Evolutionary conservation across 2,113 vertebrate species (phyloP).

Genomic region (Leptobrachium ailaonicum): DNA sequence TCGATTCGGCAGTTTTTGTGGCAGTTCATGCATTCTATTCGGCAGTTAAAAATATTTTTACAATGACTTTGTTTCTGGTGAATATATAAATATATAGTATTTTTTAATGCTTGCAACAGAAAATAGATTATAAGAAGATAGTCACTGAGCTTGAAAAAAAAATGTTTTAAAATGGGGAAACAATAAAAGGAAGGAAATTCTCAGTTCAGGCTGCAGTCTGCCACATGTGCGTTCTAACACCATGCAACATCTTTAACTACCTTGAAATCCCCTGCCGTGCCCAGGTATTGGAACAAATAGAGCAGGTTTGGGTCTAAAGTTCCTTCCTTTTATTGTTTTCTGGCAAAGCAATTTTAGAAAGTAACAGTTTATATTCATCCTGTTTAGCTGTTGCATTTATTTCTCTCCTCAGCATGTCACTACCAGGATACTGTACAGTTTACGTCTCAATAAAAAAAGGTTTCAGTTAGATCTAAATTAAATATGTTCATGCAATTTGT

Average conservation of each 20-base stretch:
- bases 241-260: slow-evolving; percentile 38
- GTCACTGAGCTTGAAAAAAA: slow-evolving; percentile 13
- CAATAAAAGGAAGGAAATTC: slow-evolving; percentile 49
- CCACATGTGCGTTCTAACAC: slow-evolving; percentile 40
- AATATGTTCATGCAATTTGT: slow-evolving; percentile 3
- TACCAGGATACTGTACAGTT: slow-evolving; percentile 42
- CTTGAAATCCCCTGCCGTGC: slow-evolving; percentile 40
- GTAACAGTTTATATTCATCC: slow-evolving; percentile 47
- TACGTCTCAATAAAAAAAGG: slow-evolving; percentile 20
- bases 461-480: slow-evolving; percentile 32
- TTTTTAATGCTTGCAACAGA: too few species aligned
- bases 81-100: too few species aligned
- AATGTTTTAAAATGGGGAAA: slow-evolving; percentile 42
- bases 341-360: slow-evolving; percentile 46
- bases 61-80: too few species aligned
- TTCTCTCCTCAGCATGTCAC: slow-evolving; percentile 31
- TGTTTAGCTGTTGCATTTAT: slow-evolving; percentile 40
- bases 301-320: slow-evolving; percentile 44
- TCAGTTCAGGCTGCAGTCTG: slow-evolving; percentile 34
- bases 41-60: too few species aligned
- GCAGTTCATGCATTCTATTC: too few species aligned
- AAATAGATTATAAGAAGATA: slow-evolving; percentile 4
- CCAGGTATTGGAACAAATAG: slow-evolving; percentile 46
- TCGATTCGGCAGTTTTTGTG: too few species aligned
- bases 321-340: slow-evolving; percentile 50